phyloP scores from a whole-genome alignment of 2,888 invertebrate species.

The Elegia similella region DNA sequence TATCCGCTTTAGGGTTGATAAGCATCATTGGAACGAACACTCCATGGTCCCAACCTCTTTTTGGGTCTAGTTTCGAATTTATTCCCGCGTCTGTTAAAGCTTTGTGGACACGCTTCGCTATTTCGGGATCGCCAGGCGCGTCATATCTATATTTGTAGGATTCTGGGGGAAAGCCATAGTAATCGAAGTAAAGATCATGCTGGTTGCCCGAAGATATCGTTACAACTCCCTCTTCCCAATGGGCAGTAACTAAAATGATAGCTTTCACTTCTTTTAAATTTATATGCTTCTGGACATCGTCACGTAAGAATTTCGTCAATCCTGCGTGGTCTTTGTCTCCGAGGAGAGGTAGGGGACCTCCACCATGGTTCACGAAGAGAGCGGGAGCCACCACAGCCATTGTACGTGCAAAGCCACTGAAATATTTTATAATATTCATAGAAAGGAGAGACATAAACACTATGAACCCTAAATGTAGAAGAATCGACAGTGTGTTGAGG shows the following conservation, averaged over 20 bases:
- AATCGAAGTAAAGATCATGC: constrained; percentile 70
- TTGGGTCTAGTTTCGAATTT: constrained; percentile 56
- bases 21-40: constrained; percentile 77
- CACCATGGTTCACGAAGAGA: constrained; percentile 72
- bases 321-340: constrained; percentile 65
- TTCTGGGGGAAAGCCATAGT: constrained; percentile 73
- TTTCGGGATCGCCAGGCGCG: constrained; percentile 63
- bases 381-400: constrained; percentile 70
- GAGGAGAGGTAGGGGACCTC: constrained; percentile 68
- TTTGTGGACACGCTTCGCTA: constrained; percentile 57
- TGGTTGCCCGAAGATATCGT: constrained; percentile 68
- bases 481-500: constrained; percentile 65
- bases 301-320: constrained; percentile 61
- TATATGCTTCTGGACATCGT: constrained; percentile 63
- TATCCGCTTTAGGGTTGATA: constrained; percentile 64
- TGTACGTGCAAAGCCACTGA: constrained; percentile 52
- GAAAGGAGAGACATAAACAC: constrained; percentile 70
- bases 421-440: constrained; percentile 68
- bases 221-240: constrained; percentile 68
- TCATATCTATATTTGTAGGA: constrained; percentile 69
- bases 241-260: constrained; percentile 70
- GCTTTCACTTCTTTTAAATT: constrained; percentile 64
- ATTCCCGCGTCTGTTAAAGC: constrained; percentile 57
- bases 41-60: constrained; percentile 76
- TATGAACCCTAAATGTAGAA: constrained; percentile 63